phyloP scores from a whole-genome alignment of 2,113 vertebrate genomes.

The Gyps fulvus region DNA sequence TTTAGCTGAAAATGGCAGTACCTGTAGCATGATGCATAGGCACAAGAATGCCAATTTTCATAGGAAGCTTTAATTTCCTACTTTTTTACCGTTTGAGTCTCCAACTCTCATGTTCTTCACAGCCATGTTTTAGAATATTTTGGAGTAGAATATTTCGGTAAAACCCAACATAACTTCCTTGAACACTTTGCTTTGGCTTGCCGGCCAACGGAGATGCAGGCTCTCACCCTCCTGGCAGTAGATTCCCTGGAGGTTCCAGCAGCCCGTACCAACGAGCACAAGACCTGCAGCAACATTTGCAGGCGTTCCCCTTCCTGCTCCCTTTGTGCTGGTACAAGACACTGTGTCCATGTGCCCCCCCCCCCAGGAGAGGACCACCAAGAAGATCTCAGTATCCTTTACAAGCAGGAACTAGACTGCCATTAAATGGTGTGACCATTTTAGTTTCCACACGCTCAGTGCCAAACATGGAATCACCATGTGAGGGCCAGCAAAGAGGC shows the following conservation, averaged over 20 bases:
- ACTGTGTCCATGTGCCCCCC: too few species aligned
- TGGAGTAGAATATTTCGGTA: background rate
- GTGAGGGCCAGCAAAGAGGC: background rate
- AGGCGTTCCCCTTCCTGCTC: background rate
- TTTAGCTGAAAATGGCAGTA: background rate
- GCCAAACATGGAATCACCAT: too few species aligned
- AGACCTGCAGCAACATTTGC: background rate
- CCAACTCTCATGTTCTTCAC: background rate
- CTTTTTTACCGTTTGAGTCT: background rate
- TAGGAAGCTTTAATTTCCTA: background rate
- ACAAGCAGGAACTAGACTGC: background rate
- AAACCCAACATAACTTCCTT: background rate
- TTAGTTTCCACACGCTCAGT: background rate
- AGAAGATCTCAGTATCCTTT: background rate
- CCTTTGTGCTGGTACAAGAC: background rate
- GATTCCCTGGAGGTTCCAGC: background rate
- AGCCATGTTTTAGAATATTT: background rate
- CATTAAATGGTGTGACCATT: fast-evolving
- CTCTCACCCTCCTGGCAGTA: background rate
- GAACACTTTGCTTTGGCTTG: background rate
- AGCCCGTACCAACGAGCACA: too few species aligned
- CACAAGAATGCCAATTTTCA: background rate
- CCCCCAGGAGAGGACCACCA: background rate
- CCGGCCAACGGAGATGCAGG: background rate
- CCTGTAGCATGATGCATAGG: background rate